These are phyloP conservation scores for Furcula furcula DNA, from an alignment of 2,888 invertebrate species.

Conservation along the genomic window DNA sequence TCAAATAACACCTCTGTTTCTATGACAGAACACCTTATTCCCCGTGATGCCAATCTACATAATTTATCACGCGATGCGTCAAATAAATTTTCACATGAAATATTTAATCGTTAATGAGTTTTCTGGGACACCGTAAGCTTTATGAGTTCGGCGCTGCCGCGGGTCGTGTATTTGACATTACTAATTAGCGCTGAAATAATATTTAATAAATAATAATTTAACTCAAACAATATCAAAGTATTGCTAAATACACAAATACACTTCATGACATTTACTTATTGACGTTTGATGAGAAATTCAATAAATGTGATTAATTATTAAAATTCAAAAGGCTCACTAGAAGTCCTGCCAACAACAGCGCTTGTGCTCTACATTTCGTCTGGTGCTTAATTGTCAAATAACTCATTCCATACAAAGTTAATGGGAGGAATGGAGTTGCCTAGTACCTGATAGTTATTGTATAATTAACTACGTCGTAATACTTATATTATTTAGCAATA, in stretches of 20 bases:
- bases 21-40: neutral
- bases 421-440: too few species aligned
- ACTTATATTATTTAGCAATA: too few species aligned
- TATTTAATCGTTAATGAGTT: slow-evolving; percentile 24
- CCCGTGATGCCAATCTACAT: neutral
- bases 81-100: slow-evolving; percentile 21
- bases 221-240: slow-evolving; percentile 4
- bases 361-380: too few species aligned
- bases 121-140: slow-evolving; percentile 17
- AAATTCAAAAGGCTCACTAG: too few species aligned
- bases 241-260: slow-evolving; percentile 3
- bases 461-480: too few species aligned
- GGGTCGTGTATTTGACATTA: slow-evolving; percentile 15
- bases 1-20: too few species aligned
- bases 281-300: slow-evolving; percentile 3
- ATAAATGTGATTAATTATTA: neutral
- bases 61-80: slow-evolving; percentile 1
- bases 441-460: too few species aligned
- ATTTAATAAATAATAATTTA: slow-evolving; percentile 2
- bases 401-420: too few species aligned
- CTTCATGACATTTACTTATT: neutral
- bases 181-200: slow-evolving; percentile 21
- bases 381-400: too few species aligned
- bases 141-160: slow-evolving; percentile 12
- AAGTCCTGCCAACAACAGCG: too few species aligned